These are phyloP conservation scores for Xerus rutilus DNA, from an alignment of 2,797 vertebrate genomes.

Conservation along the genomic window DNA sequence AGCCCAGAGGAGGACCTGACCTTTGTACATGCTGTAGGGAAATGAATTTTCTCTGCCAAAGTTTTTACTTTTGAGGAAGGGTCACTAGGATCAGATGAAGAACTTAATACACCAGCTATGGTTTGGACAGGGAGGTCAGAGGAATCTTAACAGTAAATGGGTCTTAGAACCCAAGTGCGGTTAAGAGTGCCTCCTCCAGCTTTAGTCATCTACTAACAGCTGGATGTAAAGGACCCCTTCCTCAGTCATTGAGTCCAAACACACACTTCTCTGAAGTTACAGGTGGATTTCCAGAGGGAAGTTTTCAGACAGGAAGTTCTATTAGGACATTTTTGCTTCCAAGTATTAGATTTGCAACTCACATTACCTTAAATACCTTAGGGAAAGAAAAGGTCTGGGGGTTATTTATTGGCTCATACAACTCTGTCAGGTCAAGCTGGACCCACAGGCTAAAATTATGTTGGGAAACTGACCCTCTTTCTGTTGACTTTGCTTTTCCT, in stretches of 20 bases:
- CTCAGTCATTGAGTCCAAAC: slow-evolving; percentile 1
- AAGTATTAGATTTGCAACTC: slow-evolving; percentile 42
- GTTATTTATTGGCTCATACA: background rate
- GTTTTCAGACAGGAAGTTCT: slow-evolving; percentile 7
- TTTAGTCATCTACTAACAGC: background rate
- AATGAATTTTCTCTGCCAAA: slow-evolving; percentile 9
- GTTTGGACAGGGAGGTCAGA: background rate
- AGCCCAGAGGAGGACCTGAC: slow-evolving; percentile 20
- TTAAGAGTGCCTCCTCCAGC: background rate
- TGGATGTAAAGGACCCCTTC: background rate
- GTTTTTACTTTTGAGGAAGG: slow-evolving; percentile 33
- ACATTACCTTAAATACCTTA: slow-evolving; percentile 38
- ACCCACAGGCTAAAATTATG: slow-evolving; percentile 10
- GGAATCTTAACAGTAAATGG: background rate
- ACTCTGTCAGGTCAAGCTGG: background rate
- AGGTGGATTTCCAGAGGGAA: background rate
- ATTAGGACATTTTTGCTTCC: background rate
- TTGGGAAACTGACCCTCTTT: background rate
- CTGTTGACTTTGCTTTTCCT: slow-evolving; percentile 44
- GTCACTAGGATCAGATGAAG: background rate
- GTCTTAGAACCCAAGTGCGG: background rate
- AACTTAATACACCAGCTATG: background rate
- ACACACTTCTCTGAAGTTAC: background rate
- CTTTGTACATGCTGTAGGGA: background rate
- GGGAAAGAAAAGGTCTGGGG: background rate